Evolutionary conservation across 2,888 invertebrate species (phyloP), one percentile per base, ranked within the genome.

Genomic region (Ditylenchus weischeri): DNA sequence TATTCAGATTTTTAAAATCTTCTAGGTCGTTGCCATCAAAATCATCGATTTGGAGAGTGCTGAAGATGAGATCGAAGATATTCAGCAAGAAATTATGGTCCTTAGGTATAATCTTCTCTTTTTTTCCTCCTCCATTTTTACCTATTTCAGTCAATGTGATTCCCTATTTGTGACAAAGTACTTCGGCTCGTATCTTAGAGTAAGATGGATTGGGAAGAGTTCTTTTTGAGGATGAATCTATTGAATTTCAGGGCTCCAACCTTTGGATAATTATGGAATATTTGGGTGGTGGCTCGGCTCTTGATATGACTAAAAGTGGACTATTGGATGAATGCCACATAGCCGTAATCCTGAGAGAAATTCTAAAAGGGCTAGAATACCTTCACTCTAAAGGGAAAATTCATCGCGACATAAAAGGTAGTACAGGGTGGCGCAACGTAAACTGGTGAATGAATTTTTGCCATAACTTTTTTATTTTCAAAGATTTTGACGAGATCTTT

Each of bases 231-330:
- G n/a, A n/a, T n/a, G n/a, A n/a, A n/a, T n/a, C n/a, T n/a, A n/a
- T n/a, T n/a, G n/a, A n/a, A n/a, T n/a, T n/a, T n/a, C 86, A 93
- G 93, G 95, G 95, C 81, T 94, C 96, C 78, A 99, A 99, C 86
- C 86, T 99, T 89, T 99, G 98, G 94, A 95, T 95, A 83, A 96
- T 99, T 84, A 99, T 99, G 98, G 98, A 99, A 86, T 99, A 96
- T 86, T 88, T 99, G 84, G 98, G 98, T 74, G 98, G 98, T 64
- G 98, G 98, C 72, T 98, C 96, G 68, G 96, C 96, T 74, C 87
- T 99, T 85, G 98, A 98, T 87, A 88, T 98, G 81, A 98, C 98
- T 92, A 98, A 98, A 64, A 78, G 78, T 23, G 96, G 96, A 75
- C 91, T 90, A 84, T 93, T 99, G 87, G 94, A 95, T 84, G 98